Conservation (phyloP, 2,113 vertebrate species). For the Rana temporaria region DNA sequence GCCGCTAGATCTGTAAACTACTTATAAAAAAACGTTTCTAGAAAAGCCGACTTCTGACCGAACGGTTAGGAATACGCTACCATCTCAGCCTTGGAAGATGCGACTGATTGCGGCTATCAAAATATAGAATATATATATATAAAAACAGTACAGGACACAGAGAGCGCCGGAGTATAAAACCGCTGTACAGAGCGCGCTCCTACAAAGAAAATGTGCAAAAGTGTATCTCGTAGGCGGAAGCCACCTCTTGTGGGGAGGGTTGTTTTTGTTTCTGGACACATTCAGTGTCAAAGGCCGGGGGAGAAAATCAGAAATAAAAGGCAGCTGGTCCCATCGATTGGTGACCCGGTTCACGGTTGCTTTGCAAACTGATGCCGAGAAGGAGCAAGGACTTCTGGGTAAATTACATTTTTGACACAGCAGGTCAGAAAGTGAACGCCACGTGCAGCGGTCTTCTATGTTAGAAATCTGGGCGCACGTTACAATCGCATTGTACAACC, state of each 20-base stretch:
- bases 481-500: no score
- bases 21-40: neutral
- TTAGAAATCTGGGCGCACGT: no score
- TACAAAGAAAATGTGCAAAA: constrained; percentile 45
- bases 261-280: neutral
- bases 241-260: no score
- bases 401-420: no score
- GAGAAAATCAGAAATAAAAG: neutral
- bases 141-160: constrained; percentile 22
- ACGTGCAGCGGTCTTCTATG: no score
- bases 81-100: neutral
- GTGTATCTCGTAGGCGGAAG: neutral
- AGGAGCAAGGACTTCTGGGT: no score
- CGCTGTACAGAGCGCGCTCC: constrained; percentile 6
- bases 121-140: constrained; percentile 52
- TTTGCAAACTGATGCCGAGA: no score
- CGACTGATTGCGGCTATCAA: neutral
- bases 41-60: neutral
- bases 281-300: neutral
- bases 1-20: neutral
- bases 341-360: neutral
- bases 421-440: no score
- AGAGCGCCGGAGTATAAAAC: constrained; percentile 24
- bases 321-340: neutral
- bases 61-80: neutral